These are phyloP conservation scores for Globicephala melas DNA, from an alignment of 2,113 vertebrate genomes.

Conservation along the genomic window DNA sequence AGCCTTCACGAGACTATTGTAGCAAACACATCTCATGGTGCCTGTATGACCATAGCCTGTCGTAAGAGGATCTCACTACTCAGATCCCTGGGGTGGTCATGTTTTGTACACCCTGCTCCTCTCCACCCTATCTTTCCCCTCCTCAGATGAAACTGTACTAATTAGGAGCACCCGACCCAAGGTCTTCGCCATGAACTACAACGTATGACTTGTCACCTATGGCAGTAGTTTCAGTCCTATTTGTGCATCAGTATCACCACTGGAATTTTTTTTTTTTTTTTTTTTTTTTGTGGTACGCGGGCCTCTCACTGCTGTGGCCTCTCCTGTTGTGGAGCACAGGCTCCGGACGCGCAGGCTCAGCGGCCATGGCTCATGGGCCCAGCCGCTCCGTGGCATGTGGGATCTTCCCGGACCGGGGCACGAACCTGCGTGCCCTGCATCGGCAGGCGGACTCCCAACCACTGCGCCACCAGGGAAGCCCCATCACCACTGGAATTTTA, in stretches of 20 bases:
- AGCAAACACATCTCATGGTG: neutral
- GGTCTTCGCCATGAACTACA: neutral
- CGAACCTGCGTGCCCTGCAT: too few species aligned
- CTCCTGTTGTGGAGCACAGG: too few species aligned
- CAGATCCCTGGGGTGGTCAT: too few species aligned
- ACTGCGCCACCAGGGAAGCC: too few species aligned
- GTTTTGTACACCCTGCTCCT: neutral
- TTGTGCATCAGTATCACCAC: neutral
- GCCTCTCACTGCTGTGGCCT: too few species aligned
- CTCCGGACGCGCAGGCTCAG: too few species aligned
- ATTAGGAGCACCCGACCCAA: neutral
- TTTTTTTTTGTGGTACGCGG: too few species aligned
- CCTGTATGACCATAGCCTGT: neutral
- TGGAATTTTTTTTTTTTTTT: neutral
- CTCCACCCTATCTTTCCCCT: neutral
- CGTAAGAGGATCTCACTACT: neutral
- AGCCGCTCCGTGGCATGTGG: too few species aligned
- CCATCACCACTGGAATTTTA: neutral
- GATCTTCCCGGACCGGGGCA: fast-evolving
- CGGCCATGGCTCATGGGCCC: too few species aligned
- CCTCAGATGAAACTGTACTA: neutral
- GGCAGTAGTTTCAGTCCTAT: neutral
- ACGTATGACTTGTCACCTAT: neutral
- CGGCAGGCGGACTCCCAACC: too few species aligned
- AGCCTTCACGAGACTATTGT: neutral